Base-by-base conservation (phyloP, 2,113 vertebrate genomes). In the Elephas maximus region DNA sequence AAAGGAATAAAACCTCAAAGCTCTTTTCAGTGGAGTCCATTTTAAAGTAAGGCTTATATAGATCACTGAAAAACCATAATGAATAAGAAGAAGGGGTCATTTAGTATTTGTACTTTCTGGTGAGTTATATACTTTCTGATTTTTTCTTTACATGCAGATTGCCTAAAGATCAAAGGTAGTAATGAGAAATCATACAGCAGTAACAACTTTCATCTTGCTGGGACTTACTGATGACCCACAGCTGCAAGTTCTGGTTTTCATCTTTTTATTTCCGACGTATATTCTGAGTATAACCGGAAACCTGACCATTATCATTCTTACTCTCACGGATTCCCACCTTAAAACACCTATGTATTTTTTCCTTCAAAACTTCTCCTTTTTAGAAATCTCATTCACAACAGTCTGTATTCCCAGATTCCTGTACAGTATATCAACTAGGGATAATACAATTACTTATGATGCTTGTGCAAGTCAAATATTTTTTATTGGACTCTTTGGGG, bases 311-410 rank as follows among this genome's bases (percentile, higher is more conserved):
- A 79, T 96, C 71, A 65, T 18, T 2, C 96, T 97, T 8, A 97
- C 97, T 21, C 10, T 96, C 15, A 65, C 24, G 9, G 88, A 96
- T 83, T 77, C 81, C 28, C 86, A 90, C 21, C 91, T 98, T 53
- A 94, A 97, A 37, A 95, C 88, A 15, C 96, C 95, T 12, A 97
- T 96, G 96, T 97, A 97, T 69, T 96, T 97, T 91, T 98, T 98
- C 45, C 96, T 97, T 18, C 82, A 41, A 77, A 97, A 97, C 45
- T n/a, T 97, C 83, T 98, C 96, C 24, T 63, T 97, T 73, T 83
- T 90, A 91, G 94, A 97, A 94, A 92, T 97, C 18, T 94, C 88
- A 84, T 97, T 97, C 67, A 97, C 96, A 17, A 97, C 88, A 1
- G 93, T 89, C 15, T 98, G 95, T 48, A 62, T 97, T 17, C 96